Evolutionary conservation across 2,888 invertebrate species (phyloP).

Genomic region (Cryptosula pallasiana): DNA sequence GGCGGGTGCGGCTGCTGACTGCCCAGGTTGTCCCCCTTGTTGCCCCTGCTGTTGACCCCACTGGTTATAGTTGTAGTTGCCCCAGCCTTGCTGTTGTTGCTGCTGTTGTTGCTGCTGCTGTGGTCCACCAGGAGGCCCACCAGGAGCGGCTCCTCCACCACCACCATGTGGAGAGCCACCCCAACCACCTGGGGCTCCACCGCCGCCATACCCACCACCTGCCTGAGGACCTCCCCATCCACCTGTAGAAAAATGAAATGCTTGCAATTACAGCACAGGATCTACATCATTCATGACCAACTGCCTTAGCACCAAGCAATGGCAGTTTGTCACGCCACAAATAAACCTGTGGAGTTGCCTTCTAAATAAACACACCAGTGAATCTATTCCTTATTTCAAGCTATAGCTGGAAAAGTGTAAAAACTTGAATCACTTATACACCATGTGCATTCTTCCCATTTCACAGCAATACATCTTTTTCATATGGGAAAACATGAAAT

Average conservation of each 20-base stretch:
- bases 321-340: too few relatives aligned
- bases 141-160: constrained; percentile 1
- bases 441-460: too few relatives aligned
- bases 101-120: constrained; percentile 21
- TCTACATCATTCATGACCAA: too few relatives aligned
- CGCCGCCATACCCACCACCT: not conserved
- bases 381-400: too few relatives aligned
- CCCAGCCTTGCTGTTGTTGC: constrained; percentile 9
- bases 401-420: too few relatives aligned
- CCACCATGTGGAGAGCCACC: not conserved
- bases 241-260: not conserved
- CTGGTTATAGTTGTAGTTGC: constrained; percentile 23
- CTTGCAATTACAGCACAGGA: too few relatives aligned
- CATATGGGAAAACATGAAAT: too few relatives aligned
- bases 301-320: too few relatives aligned
- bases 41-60: constrained; percentile 19
- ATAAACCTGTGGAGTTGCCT: too few relatives aligned
- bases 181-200: not conserved
- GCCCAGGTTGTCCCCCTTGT: not conserved
- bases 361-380: too few relatives aligned
- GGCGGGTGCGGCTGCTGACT: not conserved
- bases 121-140: not conserved
- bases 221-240: not conserved
- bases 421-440: too few relatives aligned
- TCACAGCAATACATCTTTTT: too few relatives aligned